Evolutionary conservation across 2,888 invertebrate genomes (phyloP), one percentile per base, ranked within the genome.

Genomic region (Synergus gifuensis): DNA sequence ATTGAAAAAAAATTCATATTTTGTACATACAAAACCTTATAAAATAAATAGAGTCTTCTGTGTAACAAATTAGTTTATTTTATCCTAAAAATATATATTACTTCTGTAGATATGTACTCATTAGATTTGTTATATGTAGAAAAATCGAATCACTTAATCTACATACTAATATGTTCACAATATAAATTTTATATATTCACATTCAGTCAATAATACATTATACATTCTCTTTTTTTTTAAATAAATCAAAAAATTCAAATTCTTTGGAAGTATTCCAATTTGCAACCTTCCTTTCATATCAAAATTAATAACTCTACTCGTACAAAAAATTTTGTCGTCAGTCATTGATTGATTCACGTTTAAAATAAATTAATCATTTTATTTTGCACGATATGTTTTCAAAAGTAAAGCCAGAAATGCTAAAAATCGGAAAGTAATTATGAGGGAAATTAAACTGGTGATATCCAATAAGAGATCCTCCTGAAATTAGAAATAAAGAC

Each of bases 341-440:
- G n/a, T 54, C 54, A 18, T 9, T 18, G 18, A 49, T 16, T 16
- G 46, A 42, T 66, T 11, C 11, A 18, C 12, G 7, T 42, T 18
- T 36, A 36, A 4, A 66, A 11, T 18, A n/a, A 66, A 44, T 40
- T 54, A 69, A 28, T 49, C 60, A 11, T 44, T 44, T 92, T 91
- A 95, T 85, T 95, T 95, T 76, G 93, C 94, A 42, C 95, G 93
- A 73, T 94, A 94, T 22, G 96, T 95, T 89, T 96, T 95, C 86
- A 94, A 91, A 11, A 97, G 91, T 0, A 98, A 93, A 0, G 96
- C 95, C 64, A 97, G 89, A 92, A 96, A 98, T 0, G 98, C 97
- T 8, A 96, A 90, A 12, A 96, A 90, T 81, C 98, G 93, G 91
- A 97, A 98, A 0, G 94, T 94, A 28, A 97, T 87, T 86, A 98